Base-by-base conservation (phyloP, 2,888 invertebrate genomes). In the Monopis laevigella region DNA sequence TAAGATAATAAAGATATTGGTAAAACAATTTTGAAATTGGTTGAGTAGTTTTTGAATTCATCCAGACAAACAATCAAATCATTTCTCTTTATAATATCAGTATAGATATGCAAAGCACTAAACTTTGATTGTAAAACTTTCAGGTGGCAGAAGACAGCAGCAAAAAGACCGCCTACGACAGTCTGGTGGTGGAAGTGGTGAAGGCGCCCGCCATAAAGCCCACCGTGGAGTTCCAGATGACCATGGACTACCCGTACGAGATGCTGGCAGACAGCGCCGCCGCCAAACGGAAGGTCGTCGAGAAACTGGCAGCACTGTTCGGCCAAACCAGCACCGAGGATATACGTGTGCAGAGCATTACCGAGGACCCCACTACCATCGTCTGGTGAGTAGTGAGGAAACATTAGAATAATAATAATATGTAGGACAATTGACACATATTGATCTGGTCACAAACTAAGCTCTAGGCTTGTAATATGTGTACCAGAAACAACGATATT, bases 141-240 rank as follows among this genome's bases (percentile, higher is more conserved):
- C 57, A 85, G 84, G 84, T 88, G 40, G 90, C 90, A 32, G 86
- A 88, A 58, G 91, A 92, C 58, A 86, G 85, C 7, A 88, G 86
- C 47, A 88, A 89, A 30, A 75, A 88, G 49, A 87, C 86, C 17
- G 93, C 90, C 1, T 88, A 87, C 44, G 95, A 96, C 67, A 91
- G 89, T 43, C 70, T 90, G 10, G 87, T 89, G 44, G 91, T 93
- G 2, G 87, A 87, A 43, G 92, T 92, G 0, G 84, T 84, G 46
- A 83, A 84, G 42, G 84, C 87, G 0, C 84, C 85, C 0, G 81
- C 84, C 34, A 82, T 84, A 43, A 80, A 84, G 0, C 92, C 88
- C 42, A 89, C 86, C 13, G 87, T 92, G 0, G 90, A 92, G 59
- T 93, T 94, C 68, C 89, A 88, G 48, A 89, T 93, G 82, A 89